phyloP scores from a whole-genome alignment of 1,140 invertebrate species.

The Drosophila persimilis region DNA sequence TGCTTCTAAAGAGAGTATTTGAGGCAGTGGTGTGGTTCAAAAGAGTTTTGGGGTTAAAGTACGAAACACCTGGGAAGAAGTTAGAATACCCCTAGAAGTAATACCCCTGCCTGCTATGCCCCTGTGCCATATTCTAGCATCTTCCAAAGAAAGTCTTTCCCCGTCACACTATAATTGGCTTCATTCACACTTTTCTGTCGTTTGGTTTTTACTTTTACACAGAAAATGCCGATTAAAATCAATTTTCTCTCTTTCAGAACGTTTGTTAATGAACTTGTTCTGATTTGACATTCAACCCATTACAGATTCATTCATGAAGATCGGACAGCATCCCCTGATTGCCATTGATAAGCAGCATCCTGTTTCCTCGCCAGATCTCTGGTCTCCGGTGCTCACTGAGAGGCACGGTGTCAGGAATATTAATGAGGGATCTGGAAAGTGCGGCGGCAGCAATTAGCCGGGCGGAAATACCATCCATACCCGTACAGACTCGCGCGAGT shows the following conservation, averaged over 20 bases:
- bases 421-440: conserved; percentile 47
- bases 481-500: neutral
- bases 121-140: conserved; percentile 9
- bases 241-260: conserved; percentile 25
- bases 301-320: conserved; percentile 51
- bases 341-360: conserved; percentile 74
- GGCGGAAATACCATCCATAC: conserved; percentile 46
- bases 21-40: conserved; percentile 18
- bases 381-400: conserved; percentile 23
- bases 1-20: conserved; percentile 17
- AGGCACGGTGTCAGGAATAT: conserved; percentile 30
- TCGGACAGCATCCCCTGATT: conserved; percentile 46
- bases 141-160: conserved; percentile 53
- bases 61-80: neutral
- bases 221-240: conserved; percentile 70
- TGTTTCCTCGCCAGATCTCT: conserved; percentile 59
- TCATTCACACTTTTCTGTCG: conserved; percentile 66
- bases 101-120: neutral
- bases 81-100: neutral
- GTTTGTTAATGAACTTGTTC: conserved; percentile 71
- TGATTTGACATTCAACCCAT: conserved; percentile 36
- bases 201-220: conserved; percentile 38
- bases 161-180: conserved; percentile 55
- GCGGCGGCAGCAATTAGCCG: conserved; percentile 57
- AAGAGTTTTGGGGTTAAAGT: too few relatives aligned